Conservation (phyloP, 2,888 invertebrate species). For the Stictocephala bisonia region DNA sequence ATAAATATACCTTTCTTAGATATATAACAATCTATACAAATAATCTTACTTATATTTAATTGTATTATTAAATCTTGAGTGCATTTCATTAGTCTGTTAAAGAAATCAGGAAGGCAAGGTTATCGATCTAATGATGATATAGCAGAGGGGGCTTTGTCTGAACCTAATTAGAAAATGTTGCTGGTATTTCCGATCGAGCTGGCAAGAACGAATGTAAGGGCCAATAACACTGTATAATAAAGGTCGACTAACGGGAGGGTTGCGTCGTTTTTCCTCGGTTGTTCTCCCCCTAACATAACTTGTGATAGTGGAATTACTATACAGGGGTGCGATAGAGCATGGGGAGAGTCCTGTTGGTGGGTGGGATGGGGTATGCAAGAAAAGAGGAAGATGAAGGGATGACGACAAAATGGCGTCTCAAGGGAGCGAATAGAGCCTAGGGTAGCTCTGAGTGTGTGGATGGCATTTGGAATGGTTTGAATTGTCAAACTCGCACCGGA, state of each 20-base stretch:
- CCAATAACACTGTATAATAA: constrained; percentile 44
- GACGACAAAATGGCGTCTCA: constrained; percentile 61
- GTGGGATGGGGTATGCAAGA: constrained; percentile 32
- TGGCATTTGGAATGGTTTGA: constrained; percentile 47
- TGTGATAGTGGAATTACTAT: constrained; percentile 49
- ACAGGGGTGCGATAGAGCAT: constrained; percentile 27
- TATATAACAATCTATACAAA: too few relatives aligned
- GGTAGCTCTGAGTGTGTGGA: constrained; percentile 48
- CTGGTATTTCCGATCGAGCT: constrained; percentile 41
- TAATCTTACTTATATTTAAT: too few relatives aligned
- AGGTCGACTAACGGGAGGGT: constrained; percentile 40
- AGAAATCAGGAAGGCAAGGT: too few relatives aligned
- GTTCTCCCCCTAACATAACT: constrained; percentile 44
- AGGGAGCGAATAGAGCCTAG: constrained; percentile 53
- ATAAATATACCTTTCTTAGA: too few relatives aligned
- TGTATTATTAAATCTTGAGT: too few relatives aligned
- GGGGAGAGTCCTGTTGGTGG: background rate
- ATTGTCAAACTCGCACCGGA: constrained; percentile 39
- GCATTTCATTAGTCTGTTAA: too few relatives aligned
- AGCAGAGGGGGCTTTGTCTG: background rate
- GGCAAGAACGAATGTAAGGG: constrained; percentile 8
- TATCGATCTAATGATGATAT: too few relatives aligned
- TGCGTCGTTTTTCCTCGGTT: constrained; percentile 18
- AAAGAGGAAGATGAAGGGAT: constrained; percentile 51
- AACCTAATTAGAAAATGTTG: constrained; percentile 37